Percentiles rank a stretch among this genome's conserved stretches.
phyloP scores from a whole-genome alignment of 2,113 vertebrate genomes.

The Gulo gulo region DNA sequence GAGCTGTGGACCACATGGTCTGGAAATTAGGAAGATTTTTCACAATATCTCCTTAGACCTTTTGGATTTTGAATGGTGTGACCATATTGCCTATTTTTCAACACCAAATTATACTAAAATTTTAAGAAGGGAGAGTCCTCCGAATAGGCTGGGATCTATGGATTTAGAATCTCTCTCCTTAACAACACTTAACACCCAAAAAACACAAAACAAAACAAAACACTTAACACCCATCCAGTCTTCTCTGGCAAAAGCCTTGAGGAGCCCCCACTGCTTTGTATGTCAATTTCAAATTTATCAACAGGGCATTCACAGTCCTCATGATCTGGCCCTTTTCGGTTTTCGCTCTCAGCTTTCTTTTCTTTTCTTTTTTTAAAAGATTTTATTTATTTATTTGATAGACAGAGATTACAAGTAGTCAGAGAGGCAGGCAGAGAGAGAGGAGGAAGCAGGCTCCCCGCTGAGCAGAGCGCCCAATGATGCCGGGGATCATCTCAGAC shows the following conservation, averaged over 20 bases:
- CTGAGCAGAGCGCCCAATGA: too few relatives aligned
- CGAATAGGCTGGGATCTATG: neutral
- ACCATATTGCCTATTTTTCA: neutral
- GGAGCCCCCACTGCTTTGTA: neutral
- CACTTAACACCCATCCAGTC: neutral
- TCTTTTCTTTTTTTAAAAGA: too few relatives aligned
- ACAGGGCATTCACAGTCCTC: neutral
- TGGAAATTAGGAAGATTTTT: neutral
- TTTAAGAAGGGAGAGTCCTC: neutral
- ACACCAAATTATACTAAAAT: neutral
- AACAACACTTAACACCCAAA: neutral
- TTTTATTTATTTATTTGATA: too few relatives aligned
- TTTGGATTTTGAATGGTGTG: neutral
- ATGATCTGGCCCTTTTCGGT: neutral
- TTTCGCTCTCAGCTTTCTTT: neutral
- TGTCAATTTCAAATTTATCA: neutral
- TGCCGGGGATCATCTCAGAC: too few relatives aligned
- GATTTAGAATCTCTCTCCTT: neutral
- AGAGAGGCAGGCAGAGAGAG: too few relatives aligned
- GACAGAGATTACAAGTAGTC: too few relatives aligned
- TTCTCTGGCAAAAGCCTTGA: neutral
- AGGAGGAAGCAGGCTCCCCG: too few relatives aligned
- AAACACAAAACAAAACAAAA: too few relatives aligned
- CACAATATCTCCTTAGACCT: neutral
- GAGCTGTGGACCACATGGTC: neutral